Conservation (phyloP, 2,888 invertebrate genomes). For the Dynastes grantii region DNA sequence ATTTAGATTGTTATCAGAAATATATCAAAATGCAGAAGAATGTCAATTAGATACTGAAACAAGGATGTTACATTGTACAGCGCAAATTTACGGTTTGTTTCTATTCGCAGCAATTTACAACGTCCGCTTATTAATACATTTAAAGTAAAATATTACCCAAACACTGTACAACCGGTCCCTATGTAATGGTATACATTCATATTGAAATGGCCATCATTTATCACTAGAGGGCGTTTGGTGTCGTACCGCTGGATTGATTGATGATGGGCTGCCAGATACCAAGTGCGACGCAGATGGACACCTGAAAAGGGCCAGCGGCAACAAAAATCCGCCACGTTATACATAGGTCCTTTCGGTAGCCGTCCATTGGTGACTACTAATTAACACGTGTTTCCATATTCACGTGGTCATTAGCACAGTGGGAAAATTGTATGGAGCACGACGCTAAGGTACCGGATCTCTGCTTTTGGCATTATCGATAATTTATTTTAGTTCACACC, state of each 20-base stretch:
- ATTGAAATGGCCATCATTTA: constrained; percentile 45
- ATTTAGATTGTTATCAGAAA: too few species aligned
- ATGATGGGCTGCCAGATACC: constrained; percentile 44
- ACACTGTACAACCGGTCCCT: constrained; percentile 8
- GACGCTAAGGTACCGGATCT: constrained; percentile 27
- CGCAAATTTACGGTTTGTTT: constrained; percentile 26
- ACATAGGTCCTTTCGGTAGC: constrained; percentile 14
- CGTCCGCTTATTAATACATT: constrained; percentile 28
- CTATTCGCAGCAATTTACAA: constrained; percentile 26
- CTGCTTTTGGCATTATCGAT: constrained; percentile 22
- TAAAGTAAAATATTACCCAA: constrained; percentile 37
- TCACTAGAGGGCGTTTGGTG: constrained; percentile 39
- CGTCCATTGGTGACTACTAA: constrained; percentile 52
- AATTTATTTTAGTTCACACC: constrained; percentile 44
- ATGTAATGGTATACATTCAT: constrained; percentile 1
- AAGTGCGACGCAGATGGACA: constrained; percentile 53
- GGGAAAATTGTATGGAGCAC: constrained; percentile 58
- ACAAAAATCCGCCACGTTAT: constrained; percentile 25
- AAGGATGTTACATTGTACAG: not conserved
- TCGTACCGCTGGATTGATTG: constrained; percentile 40
- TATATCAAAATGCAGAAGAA: too few species aligned
- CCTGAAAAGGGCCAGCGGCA: constrained; percentile 42
- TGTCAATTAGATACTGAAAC: too few species aligned
- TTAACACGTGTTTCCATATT: constrained; percentile 64
- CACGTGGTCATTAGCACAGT: constrained; percentile 61